phyloP scores from a whole-genome alignment of 2,888 invertebrate genomes.

The Lycocerus yunnanus region DNA sequence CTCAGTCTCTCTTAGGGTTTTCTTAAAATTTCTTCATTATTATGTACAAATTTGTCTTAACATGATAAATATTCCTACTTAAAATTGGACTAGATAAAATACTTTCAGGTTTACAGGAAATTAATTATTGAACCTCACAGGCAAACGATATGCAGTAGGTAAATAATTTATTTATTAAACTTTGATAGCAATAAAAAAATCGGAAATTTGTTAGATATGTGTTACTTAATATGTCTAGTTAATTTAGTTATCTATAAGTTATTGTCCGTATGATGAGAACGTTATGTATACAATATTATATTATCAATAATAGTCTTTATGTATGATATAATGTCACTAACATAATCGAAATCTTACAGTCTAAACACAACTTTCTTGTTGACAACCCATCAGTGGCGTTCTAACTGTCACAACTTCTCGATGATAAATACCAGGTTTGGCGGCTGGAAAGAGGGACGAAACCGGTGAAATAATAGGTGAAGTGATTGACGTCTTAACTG shows the following conservation, averaged over 20 bases:
- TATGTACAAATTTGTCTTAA: conserved; percentile 6
- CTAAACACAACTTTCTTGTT: conserved; percentile 71
- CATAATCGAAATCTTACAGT: conserved; percentile 15
- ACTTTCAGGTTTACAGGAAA: conserved; percentile 15
- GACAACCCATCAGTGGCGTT: conserved; percentile 71
- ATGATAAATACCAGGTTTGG: conserved; percentile 56
- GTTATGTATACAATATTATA: conserved; percentile 18
- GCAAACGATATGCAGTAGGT: not conserved
- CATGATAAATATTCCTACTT: conserved; percentile 11
- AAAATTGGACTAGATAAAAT: conserved; percentile 32
- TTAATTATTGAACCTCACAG: not conserved
- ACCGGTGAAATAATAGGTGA: conserved; percentile 58
- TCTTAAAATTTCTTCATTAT: conserved; percentile 7
- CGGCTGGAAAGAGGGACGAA: conserved; percentile 50
- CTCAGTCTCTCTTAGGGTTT: conserved; percentile 13
- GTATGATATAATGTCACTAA: conserved; percentile 22
- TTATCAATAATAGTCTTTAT: conserved; percentile 13
- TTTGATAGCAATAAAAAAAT: conserved; percentile 5
- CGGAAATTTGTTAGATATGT: conserved; percentile 17
- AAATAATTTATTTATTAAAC: conserved; percentile 7
- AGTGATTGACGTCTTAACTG: conserved; percentile 50
- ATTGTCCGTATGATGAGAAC: conserved; percentile 25
- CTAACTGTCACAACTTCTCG: conserved; percentile 73
- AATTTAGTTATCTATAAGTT: conserved; percentile 17
- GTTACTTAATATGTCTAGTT: conserved; percentile 19